A percentile compares a stretch with the other conserved stretches of the same genome.
Evolutionary conservation across 2,113 vertebrate species (phyloP).

Genomic region (Micronycteris hirsuta): DNA sequence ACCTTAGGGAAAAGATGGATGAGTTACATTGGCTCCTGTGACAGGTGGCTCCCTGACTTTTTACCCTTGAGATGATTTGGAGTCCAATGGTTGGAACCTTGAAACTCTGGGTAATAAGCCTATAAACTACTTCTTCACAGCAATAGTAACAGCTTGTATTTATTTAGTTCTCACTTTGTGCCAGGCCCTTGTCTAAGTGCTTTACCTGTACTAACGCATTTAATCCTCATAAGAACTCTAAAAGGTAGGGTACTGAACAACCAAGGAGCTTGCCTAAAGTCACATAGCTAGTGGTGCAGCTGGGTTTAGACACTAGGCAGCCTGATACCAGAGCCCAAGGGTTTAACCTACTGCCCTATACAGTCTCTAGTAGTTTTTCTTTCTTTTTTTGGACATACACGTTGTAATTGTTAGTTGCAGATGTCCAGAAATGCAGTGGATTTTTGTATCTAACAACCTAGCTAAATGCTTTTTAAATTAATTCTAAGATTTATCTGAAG

Average conservation of each 20-base stretch:
- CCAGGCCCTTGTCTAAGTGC: neutral
- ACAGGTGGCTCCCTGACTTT: neutral
- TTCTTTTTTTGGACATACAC: neutral
- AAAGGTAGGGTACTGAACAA: neutral
- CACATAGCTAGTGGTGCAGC: neutral
- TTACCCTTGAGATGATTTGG: slow-evolving; percentile 22
- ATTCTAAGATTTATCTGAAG: slow-evolving; percentile 3
- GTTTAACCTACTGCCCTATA: neutral
- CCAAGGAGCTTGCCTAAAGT: neutral
- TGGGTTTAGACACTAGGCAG: neutral
- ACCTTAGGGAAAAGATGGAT: slow-evolving; percentile 32
- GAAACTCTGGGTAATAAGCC: neutral
- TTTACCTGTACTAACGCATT: neutral
- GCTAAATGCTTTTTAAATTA: slow-evolving; percentile 44
- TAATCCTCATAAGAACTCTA: slow-evolving; percentile 4
- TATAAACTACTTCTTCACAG: slow-evolving; percentile 27
- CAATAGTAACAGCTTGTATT: neutral
- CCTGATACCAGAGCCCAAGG: neutral
- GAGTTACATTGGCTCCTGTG: slow-evolving; percentile 32
- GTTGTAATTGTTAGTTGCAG: slow-evolving; percentile 12
- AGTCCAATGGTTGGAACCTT: slow-evolving; percentile 27
- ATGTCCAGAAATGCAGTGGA: neutral
- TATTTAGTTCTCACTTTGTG: slow-evolving; percentile 6
- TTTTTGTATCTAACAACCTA: neutral
- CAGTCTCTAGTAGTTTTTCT: neutral